Evolutionary conservation across 2,797 vertebrate genomes (phyloP).

Genomic region (Semaprochilodus insignis): DNA sequence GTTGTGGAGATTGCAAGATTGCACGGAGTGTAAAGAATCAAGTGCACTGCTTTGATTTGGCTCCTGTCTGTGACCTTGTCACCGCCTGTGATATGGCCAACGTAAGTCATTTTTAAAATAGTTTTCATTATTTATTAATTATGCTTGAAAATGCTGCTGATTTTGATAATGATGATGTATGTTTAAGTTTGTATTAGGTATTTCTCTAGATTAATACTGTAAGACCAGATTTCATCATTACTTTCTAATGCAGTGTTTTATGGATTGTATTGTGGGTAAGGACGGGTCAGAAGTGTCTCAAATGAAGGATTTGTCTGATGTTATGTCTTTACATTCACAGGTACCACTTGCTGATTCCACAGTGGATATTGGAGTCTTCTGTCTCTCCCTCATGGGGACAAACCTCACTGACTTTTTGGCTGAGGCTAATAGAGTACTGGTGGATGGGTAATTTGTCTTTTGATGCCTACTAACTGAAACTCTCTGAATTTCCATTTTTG

Average conservation of each 20-base stretch:
- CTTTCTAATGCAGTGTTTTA: background rate
- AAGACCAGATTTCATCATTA: background rate
- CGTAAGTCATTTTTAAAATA: conserved; percentile 69
- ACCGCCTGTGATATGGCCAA: conserved; percentile 93
- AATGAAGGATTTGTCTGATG: background rate
- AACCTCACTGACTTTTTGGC: conserved; percentile 90
- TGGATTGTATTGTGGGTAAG: background rate
- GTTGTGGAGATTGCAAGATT: conserved; percentile 92
- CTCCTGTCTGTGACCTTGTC: conserved; percentile 83
- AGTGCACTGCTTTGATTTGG: conserved; percentile 93
- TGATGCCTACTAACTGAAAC: background rate
- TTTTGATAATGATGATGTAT: background rate
- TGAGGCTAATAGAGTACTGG: conserved; percentile 92
- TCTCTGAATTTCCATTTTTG: background rate
- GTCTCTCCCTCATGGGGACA: conserved; percentile 95
- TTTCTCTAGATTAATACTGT: background rate
- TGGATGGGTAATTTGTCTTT: conserved; percentile 76
- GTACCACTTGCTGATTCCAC: conserved; percentile 83
- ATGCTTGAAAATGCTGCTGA: background rate
- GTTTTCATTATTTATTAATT: background rate
- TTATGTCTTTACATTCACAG: conserved; percentile 67
- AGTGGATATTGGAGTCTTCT: conserved; percentile 92
- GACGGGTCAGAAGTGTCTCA: background rate
- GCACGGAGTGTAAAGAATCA: conserved; percentile 85
- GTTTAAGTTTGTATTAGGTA: background rate